Base-by-base conservation (phyloP, 2,888 invertebrate species). In the Macrosiphum euphorbiae region DNA sequence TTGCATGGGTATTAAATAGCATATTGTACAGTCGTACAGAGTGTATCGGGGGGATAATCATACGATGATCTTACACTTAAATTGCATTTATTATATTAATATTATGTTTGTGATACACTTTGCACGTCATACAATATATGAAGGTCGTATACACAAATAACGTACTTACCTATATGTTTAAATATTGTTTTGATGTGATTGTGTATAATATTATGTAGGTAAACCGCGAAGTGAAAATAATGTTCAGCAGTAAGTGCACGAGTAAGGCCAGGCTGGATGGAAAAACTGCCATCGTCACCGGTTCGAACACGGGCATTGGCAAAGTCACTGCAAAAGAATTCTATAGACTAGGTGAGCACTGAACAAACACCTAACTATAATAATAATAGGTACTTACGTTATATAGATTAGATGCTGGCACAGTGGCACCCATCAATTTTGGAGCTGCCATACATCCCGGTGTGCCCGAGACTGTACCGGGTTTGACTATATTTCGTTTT, bases 211-310 rank as follows among this genome's bases (percentile, higher is more conserved):
- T 24, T 16, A n/a, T 52, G 52, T 67, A 67, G 67, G 7, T 35
- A 67, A n/a, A 16, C 67, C 35, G n/a, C 11, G 67, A 24, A 50
- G 24, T 35, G n/a, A 20, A 16, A 16, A 35, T 20, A 67, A 93
- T 95, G 85, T 95, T 94, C 61, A 95, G 94, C 78, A 95, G 95
- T 8, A 95, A 94, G 88, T 95, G 95, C 90, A 92, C 92, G 24
- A 95, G 95, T 94, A 94, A 94, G 10, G 95, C 95, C 58, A 88
- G 95, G 24, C 90, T 95, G 61, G 96, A 96, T 95, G 96, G 97
- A 95, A 94, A 96, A 95, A 96, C 96, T 86, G 96, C 96, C 5
- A 95, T 96, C 11, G 95, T 96, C 7, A 96, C 96, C 0, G 95
- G 95, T 44, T 95, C 95, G 58, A 95, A 95, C 94, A 95, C 95